Evolutionary conservation across 2,888 invertebrate genomes (phyloP).

Genomic region (Adineta ricciae): DNA sequence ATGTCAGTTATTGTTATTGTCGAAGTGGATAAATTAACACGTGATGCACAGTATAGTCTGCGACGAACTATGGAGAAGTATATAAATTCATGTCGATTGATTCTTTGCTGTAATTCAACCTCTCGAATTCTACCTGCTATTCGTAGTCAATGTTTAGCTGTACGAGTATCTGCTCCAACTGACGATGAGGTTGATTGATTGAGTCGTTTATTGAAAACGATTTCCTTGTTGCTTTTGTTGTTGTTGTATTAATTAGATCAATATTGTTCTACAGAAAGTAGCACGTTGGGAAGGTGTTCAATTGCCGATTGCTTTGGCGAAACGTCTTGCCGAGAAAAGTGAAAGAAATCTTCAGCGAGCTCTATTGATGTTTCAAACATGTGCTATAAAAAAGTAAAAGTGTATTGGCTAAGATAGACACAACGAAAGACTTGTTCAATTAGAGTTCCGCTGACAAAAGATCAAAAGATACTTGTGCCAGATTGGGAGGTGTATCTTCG

Average conservation of each 20-base stretch:
- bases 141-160: constrained; percentile 78
- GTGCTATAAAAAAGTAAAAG: constrained; percentile 69
- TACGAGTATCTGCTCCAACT: constrained; percentile 80
- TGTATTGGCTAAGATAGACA: neutral
- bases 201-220: neutral
- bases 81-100: constrained; percentile 79
- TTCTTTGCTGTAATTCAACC: constrained; percentile 83
- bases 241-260: constrained; percentile 36
- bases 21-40: constrained; percentile 84
- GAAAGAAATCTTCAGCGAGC: constrained; percentile 82
- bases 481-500: constrained; percentile 84
- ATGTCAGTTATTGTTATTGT: constrained; percentile 83
- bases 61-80: constrained; percentile 99
- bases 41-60: constrained; percentile 93
- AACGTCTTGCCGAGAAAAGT: constrained; percentile 66
- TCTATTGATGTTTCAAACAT: constrained; percentile 81
- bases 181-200: constrained; percentile 39
- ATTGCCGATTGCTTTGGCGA: constrained; percentile 66
- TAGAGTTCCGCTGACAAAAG: constrained; percentile 55
- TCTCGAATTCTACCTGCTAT: constrained; percentile 85
- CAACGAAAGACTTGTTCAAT: neutral
- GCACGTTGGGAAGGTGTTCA: constrained; percentile 60
- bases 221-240: constrained; percentile 23
- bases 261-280: constrained; percentile 55
- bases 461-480: constrained; percentile 71